Evolutionary conservation across 2,113 vertebrate genomes (phyloP).

Genomic region (Pelmatolapia mariae): DNA sequence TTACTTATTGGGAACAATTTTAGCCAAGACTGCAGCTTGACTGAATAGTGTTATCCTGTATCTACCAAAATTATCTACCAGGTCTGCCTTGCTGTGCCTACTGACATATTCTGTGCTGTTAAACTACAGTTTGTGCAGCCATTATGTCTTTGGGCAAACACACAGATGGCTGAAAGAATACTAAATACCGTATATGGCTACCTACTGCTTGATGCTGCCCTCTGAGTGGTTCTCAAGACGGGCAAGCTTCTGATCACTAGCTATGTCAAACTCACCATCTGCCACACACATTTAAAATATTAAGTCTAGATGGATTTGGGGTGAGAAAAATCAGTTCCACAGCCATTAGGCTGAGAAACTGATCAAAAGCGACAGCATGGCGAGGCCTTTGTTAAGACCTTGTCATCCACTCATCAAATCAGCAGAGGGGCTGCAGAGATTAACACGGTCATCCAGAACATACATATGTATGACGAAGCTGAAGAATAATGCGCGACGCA

Average conservation of each 20-base stretch:
- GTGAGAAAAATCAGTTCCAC: slow-evolving; percentile 10
- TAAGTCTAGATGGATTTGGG: slow-evolving; percentile 7
- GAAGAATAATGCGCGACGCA: background rate
- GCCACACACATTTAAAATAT: slow-evolving; percentile 17
- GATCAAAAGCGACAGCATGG: slow-evolving; percentile 29
- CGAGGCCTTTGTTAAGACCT: slow-evolving; percentile 17
- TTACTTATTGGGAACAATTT: background rate
- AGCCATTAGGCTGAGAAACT: slow-evolving; percentile 3
- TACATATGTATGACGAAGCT: background rate
- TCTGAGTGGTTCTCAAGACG: background rate
- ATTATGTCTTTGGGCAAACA: background rate
- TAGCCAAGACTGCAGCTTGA: background rate
- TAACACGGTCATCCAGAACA: slow-evolving; percentile 4
- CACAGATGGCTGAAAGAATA: background rate
- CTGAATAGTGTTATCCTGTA: background rate
- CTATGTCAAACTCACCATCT: slow-evolving; percentile 30
- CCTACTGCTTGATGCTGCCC: background rate
- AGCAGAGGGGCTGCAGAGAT: background rate
- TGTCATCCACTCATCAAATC: slow-evolving; percentile 26
- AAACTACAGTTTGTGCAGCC: background rate
- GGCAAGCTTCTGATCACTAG: background rate
- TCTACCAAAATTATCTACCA: background rate
- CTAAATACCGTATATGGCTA: background rate
- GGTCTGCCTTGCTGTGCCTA: background rate
- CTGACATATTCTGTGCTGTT: background rate